Percentiles rank a stretch among this genome's conserved stretches.
Conservation (phyloP, 2,113 vertebrate genomes). For the Psammodynastes pulverulentus region DNA sequence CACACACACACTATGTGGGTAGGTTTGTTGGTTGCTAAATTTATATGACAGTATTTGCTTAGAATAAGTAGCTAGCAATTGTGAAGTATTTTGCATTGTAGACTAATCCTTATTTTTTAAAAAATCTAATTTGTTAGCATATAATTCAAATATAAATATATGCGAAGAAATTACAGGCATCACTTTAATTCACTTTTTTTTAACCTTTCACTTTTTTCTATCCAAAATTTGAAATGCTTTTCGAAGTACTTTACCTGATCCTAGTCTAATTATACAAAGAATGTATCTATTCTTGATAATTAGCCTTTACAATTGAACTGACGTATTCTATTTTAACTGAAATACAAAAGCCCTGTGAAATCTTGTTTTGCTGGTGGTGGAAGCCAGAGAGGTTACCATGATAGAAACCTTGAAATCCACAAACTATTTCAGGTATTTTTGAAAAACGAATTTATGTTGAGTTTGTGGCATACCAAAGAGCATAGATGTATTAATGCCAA, state of each 20-base stretch:
- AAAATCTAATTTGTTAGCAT: background rate
- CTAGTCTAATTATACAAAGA: background rate
- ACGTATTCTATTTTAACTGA: background rate
- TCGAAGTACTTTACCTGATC: background rate
- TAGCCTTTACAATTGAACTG: conserved; percentile 2
- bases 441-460: conserved; percentile 13
- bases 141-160: background rate
- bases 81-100: background rate
- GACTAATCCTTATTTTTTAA: background rate
- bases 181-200: background rate
- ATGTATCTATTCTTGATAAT: background rate
- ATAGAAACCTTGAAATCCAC: conserved; percentile 4
- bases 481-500: conserved; percentile 6
- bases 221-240: background rate
- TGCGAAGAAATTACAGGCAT: background rate
- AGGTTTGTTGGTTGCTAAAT: background rate
- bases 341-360: background rate
- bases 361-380: background rate
- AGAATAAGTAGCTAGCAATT: background rate
- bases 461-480: conserved; percentile 8
- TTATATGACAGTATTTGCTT: background rate
- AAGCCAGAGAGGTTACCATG: background rate
- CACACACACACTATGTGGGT: background rate
- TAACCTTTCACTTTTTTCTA: background rate
- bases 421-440: background rate